A percentile compares a stretch with the other conserved stretches of the same genome.
Evolutionary conservation across 1,140 invertebrate species (phyloP).

Genomic region (Bombus confusus): DNA sequence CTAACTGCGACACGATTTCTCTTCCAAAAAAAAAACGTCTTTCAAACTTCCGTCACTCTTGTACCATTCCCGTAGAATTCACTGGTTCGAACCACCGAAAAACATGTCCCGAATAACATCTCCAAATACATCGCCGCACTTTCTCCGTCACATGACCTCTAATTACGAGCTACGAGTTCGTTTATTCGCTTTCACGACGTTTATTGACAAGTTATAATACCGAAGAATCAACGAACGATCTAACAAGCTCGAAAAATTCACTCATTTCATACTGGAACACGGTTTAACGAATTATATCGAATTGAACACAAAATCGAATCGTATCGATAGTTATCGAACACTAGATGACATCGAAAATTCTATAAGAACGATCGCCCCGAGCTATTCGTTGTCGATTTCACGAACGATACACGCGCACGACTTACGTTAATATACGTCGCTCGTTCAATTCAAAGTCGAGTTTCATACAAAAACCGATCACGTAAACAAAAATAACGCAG

Average conservation of each 20-base stretch:
- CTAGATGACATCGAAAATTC: not conserved
- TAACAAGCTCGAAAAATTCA: not conserved
- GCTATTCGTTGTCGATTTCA: not conserved
- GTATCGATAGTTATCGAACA: conserved; percentile 1
- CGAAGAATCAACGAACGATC: not conserved
- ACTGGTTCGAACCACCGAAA: not conserved
- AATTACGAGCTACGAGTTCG: not conserved
- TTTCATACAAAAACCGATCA: not conserved
- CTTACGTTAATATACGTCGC: not conserved
- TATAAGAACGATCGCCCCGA: not conserved
- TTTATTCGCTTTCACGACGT: not conserved
- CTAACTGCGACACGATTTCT: not conserved
- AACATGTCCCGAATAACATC: not conserved
- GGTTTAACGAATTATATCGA: not conserved
- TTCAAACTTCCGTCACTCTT: not conserved
- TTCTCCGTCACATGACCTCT: not conserved
- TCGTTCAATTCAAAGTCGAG: not conserved
- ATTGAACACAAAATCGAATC: not conserved
- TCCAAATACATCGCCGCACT: not conserved
- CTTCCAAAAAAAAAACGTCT: not conserved
- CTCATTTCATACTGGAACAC: not conserved
- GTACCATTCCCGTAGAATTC: conserved; percentile 14
- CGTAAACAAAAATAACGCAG: conserved; percentile 37
- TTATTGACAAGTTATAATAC: not conserved
- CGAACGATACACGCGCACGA: not conserved